Percentiles rank a stretch among this genome's conserved stretches.
phyloP scores from a whole-genome alignment of 1,140 invertebrate genomes.

The Drosophila ironensis region DNA sequence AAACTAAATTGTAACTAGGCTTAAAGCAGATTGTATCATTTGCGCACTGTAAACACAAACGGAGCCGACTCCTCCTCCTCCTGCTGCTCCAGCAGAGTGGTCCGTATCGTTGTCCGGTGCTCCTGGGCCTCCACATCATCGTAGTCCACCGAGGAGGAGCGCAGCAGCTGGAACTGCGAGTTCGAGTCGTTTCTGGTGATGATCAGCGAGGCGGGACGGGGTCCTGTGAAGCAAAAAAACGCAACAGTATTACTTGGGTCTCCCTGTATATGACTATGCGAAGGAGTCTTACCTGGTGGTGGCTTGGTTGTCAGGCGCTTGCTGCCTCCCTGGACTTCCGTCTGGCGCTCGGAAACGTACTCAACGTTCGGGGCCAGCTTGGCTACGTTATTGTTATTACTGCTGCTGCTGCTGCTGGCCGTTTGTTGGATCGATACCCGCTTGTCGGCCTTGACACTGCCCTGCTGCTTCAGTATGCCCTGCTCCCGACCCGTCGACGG shows the following conservation, averaged over 20 bases:
- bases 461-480: conserved; percentile 76
- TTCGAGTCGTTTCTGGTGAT: conserved; percentile 72
- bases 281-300: conserved; percentile 45
- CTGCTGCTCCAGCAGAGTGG: conserved; percentile 67
- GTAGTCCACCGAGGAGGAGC: conserved; percentile 80
- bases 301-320: conserved; percentile 61
- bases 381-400: conserved; percentile 54
- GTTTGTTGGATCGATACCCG: conserved; percentile 76
- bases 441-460: conserved; percentile 74
- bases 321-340: conserved; percentile 35
- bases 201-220: conserved; percentile 76
- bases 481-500: conserved; percentile 70
- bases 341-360: conserved; percentile 69
- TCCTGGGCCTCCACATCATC: conserved; percentile 77
- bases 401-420: conserved; percentile 37
- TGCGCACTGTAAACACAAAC: conserved; percentile 78
- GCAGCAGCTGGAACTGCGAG: conserved; percentile 73
- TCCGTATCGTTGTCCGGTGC: conserved; percentile 51
- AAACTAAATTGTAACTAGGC: conserved; percentile 38
- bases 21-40: conserved; percentile 63
- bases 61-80: conserved; percentile 81
- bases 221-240: conserved; percentile 26
- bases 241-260: too few species aligned
- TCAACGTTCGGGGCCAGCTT: conserved; percentile 68
- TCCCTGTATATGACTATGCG: not conserved